Conservation (phyloP, 2,888 invertebrate species). For the Tipula vernalis region DNA sequence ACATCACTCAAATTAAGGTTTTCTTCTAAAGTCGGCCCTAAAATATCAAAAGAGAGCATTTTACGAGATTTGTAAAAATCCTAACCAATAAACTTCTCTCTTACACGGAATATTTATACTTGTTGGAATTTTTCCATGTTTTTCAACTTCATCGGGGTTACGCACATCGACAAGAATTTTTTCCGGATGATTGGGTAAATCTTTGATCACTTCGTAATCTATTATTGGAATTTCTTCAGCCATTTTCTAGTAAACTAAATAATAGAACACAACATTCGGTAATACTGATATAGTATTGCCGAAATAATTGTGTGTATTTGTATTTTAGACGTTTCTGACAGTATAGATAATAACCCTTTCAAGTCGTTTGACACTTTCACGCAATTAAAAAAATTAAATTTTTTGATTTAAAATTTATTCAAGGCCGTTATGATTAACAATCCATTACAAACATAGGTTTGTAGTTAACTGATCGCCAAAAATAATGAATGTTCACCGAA, state of each 20-base stretch:
- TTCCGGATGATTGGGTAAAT: constrained; percentile 36
- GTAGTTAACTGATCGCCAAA: background rate
- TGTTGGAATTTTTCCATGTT: constrained; percentile 58
- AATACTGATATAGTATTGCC: background rate
- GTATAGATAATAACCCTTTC: no score
- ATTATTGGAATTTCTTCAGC: background rate
- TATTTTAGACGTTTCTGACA: no score
- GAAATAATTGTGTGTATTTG: background rate
- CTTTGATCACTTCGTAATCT: constrained; percentile 22
- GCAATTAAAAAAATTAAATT: no score
- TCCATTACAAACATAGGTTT: background rate
- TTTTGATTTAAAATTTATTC: background rate
- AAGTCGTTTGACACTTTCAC: no score
- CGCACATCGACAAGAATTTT: constrained; percentile 62
- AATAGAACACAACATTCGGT: background rate
- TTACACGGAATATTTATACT: constrained; percentile 49
- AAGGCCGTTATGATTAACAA: background rate
- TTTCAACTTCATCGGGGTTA: constrained; percentile 54
- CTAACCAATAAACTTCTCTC: background rate
- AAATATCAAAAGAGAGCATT: background rate
- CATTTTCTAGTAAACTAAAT: background rate
- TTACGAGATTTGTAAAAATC: background rate
- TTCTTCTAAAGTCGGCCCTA: background rate
- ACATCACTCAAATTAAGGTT: constrained; percentile 13
- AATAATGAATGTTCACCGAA: background rate